phyloP scores from a whole-genome alignment of 2,113 vertebrate species.

The Stomatorhinus ivindoensis region DNA sequence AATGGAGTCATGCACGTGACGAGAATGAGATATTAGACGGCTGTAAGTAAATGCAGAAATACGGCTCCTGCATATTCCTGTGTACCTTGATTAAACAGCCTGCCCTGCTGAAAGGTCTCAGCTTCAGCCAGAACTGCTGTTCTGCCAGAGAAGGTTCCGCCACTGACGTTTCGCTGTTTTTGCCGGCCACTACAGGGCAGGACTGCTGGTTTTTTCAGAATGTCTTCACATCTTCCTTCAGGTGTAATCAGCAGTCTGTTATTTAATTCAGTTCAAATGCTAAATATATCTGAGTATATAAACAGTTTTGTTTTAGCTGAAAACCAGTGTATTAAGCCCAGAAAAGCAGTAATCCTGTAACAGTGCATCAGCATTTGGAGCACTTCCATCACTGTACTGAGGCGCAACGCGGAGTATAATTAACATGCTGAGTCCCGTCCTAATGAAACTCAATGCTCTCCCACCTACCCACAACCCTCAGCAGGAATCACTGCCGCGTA shows the following conservation, averaged over 20 bases:
- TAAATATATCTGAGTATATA: not conserved
- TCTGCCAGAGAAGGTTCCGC: not conserved
- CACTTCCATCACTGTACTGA: not conserved
- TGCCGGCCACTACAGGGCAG: not conserved
- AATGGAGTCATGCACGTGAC: constrained; percentile 13
- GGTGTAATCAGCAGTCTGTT: not conserved
- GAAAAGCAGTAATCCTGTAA: not conserved
- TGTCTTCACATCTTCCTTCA: not conserved
- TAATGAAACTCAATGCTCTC: not conserved
- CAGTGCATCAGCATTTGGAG: not conserved
- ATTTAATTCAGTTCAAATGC: not conserved
- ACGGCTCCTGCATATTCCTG: not conserved
- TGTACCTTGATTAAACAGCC: not conserved
- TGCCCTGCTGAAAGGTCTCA: not conserved
- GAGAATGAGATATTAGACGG: constrained; percentile 4
- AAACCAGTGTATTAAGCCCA: not conserved
- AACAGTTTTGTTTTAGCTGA: not conserved
- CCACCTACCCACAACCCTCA: not conserved
- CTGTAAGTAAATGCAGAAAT: not conserved
- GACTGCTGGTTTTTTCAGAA: not conserved
- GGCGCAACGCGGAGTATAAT: not conserved
- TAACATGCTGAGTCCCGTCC: not conserved
- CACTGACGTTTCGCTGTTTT: not conserved
- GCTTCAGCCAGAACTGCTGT: not conserved
- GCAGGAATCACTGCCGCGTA: not conserved